Base-by-base conservation (phyloP, 2,797 vertebrate species). In the Alcedo atthis region DNA sequence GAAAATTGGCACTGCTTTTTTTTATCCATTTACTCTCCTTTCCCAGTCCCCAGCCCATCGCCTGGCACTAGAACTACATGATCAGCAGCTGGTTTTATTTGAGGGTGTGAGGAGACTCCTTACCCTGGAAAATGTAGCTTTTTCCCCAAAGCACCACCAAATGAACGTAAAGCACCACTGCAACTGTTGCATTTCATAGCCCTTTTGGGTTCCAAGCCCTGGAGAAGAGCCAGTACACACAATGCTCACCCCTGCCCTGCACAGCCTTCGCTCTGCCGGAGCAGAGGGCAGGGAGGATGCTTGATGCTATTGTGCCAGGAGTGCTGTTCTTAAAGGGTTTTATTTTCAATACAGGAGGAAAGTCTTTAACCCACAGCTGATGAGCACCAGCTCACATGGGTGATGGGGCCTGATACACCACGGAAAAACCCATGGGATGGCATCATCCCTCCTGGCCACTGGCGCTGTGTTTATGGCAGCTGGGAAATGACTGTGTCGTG, bases 401-500 rank as follows among this genome's bases (percentile, higher is more conserved):
- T n/a, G 69, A n/a, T 0, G 7, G 21, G n/a, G 37, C 55, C 66
- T 25, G 21, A 30, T 8, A 35, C 42, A n/a, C 26, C 37, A 40
- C 20, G 1, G 9, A 22, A 33, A 20, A 48, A 2, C 8, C 7
- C 28, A 2, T 1, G 4, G 55, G 33, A 12, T 26, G 33, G 66
- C 28, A 22, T 35, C 81, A 88, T 8, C 21, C 19, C 16, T 43
- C 22, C 55, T 46, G 51, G 73, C 33, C 85, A 12, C 30, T 3
- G 6, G 8, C 15, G 1, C 46, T 4, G 5, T 1, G 12, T 33
- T 79, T 12, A 18, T 13, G 51, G 58, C 66, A 82, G 62, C 49
- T 40, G 0, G 1, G 2, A 21, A 33, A 54, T 1, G 12, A 9
- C 18, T 1, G 43, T 37, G 18, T 33, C 26, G 0, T 0, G 1